These are phyloP conservation scores for Melanotaenia boesemani DNA, from an alignment of 2,797 vertebrate species.

Conservation along the genomic window DNA sequence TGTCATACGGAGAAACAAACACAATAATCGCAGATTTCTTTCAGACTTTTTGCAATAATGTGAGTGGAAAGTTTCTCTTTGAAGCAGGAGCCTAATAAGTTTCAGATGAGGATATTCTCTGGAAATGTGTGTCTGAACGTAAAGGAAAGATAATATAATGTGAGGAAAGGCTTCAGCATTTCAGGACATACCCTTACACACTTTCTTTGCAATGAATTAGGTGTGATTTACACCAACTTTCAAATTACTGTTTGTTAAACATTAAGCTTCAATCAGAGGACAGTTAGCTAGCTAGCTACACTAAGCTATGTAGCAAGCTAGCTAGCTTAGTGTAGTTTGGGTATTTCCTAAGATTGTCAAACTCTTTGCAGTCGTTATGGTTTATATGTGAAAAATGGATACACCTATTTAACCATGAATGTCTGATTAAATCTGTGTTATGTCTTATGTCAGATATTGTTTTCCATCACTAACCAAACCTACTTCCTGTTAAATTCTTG, in stretches of 20 bases:
- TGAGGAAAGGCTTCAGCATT: not conserved
- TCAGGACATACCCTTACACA: not conserved
- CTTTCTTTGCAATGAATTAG: conserved; percentile 2
- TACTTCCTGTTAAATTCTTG: not conserved
- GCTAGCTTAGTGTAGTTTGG: conserved; percentile 1
- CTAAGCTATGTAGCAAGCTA: not conserved
- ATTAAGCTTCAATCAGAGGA: not conserved
- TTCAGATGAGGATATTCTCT: conserved; percentile 37
- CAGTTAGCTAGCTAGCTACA: not conserved
- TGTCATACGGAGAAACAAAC: conserved; percentile 42
- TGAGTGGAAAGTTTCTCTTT: conserved; percentile 29
- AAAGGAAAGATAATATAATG: not conserved
- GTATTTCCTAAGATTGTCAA: conserved; percentile 11
- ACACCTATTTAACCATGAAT: not conserved
- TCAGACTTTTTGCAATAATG: conserved; percentile 55
- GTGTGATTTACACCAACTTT: not conserved
- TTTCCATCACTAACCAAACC: conserved; percentile 9
- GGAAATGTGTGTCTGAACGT: conserved; percentile 13
- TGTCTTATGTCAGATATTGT: not conserved
- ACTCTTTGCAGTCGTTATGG: not conserved
- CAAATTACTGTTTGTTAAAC: not conserved
- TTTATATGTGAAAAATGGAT: not conserved
- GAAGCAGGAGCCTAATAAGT: conserved; percentile 48
- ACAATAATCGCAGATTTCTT: conserved; percentile 37
- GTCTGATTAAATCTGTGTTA: not conserved